Evolutionary conservation across 2,113 vertebrate species (phyloP).

Genomic region (Numida meleagris): DNA sequence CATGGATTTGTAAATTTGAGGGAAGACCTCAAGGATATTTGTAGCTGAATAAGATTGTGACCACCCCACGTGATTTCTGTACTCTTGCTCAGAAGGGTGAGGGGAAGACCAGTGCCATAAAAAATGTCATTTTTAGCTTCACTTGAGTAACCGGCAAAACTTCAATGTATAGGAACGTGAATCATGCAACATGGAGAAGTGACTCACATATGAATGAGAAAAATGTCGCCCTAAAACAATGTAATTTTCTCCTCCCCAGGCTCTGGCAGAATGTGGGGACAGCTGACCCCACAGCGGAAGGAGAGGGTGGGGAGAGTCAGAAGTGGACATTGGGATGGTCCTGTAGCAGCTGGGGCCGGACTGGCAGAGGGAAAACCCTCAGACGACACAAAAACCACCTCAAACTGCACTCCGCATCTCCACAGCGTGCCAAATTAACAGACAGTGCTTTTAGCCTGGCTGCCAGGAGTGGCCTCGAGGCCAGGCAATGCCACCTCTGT

Average conservation of each 20-base stretch:
- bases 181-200: not conserved
- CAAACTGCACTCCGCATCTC: not conserved
- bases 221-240: not conserved
- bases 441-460: fast-evolving
- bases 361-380: not conserved
- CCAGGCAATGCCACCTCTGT: not conserved
- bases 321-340: not conserved
- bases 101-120: not conserved
- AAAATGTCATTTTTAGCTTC: not conserved
- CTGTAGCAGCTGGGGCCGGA: not conserved
- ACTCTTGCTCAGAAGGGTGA: not conserved
- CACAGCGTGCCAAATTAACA: fast-evolving
- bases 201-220: conserved; percentile 14
- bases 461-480: not conserved
- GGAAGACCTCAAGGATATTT: not conserved
- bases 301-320: fast-evolving
- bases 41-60: not conserved
- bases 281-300: not conserved
- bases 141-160: not conserved
- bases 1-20: not conserved
- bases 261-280: fast-evolving
- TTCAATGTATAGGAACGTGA: not conserved
- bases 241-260: not conserved
- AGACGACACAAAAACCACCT: not conserved
- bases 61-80: not conserved